These are phyloP conservation scores for Cettia cetti DNA, from an alignment of 2,113 vertebrate species.

Conservation along the genomic window DNA sequence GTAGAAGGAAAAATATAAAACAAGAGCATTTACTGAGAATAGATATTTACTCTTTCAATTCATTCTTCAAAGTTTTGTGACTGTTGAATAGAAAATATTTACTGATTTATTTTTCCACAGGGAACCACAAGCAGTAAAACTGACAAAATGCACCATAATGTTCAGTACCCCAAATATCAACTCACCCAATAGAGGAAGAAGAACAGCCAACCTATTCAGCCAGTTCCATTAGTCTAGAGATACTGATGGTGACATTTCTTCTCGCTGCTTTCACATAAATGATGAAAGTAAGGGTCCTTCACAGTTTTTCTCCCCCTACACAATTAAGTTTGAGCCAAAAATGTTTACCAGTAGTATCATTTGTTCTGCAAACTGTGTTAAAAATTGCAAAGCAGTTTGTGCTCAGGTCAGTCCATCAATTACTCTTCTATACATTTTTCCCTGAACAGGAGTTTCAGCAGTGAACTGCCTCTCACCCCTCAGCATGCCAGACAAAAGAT, in stretches of 20 bases:
- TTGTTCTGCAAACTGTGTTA: background rate
- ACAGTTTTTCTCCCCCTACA: background rate
- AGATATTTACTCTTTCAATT: background rate
- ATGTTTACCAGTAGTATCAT: background rate
- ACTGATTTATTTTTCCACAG: background rate
- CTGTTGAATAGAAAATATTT: background rate
- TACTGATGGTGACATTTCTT: background rate
- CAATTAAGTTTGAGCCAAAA: background rate
- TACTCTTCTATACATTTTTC: background rate
- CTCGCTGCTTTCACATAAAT: background rate
- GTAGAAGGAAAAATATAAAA: background rate
- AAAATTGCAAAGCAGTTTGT: background rate
- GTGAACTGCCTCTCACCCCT: background rate
- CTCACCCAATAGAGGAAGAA: background rate
- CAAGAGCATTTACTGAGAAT: background rate
- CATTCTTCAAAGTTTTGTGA: background rate
- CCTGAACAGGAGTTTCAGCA: background rate
- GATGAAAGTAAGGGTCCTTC: background rate
- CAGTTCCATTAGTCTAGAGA: background rate
- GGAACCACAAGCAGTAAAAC: background rate
- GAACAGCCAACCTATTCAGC: background rate
- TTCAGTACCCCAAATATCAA: background rate
- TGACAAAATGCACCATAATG: background rate
- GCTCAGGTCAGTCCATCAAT: background rate
- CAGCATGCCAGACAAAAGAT: background rate